Percentiles rank a stretch among this genome's conserved stretches.
Evolutionary conservation across 2,888 invertebrate species (phyloP).

Genomic region (Ctena decussata): DNA sequence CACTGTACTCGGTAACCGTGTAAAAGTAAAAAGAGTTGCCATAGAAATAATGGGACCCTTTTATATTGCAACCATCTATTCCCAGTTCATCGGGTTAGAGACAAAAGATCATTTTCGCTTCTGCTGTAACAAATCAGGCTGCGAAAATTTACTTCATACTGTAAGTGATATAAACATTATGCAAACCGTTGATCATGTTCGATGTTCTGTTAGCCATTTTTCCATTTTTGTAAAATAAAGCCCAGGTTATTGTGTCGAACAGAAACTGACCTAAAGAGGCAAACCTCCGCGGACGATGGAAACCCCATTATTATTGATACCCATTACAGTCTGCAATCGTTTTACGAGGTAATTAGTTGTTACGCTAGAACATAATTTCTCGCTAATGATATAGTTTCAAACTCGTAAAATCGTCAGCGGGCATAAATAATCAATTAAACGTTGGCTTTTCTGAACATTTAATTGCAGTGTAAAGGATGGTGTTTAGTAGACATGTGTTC

Average conservation of each 20-base stretch:
- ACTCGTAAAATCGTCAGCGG: conserved; percentile 3
- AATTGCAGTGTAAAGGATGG: not conserved
- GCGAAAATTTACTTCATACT: no score
- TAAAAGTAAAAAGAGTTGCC: no score
- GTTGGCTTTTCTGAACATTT: conserved; percentile 14
- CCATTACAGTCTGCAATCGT: not conserved
- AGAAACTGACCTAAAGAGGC: not conserved
- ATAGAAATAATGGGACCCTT: no score
- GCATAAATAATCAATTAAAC: conserved; percentile 17
- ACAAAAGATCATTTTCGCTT: no score
- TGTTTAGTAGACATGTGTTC: not conserved
- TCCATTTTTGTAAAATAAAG: no score
- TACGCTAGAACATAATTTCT: conserved; percentile 12
- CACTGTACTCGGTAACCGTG: no score
- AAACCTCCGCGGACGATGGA: not conserved
- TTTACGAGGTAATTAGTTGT: conserved; percentile 14
- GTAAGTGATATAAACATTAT: no score
- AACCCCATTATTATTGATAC: conserved; percentile 4
- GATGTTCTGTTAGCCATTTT: no score
- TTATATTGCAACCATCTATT: no score
- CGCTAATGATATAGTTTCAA: conserved; percentile 10
- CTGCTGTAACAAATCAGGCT: no score
- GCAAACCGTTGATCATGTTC: no score
- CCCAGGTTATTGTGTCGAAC: not conserved
- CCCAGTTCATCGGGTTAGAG: no score